These are phyloP conservation scores for Leptinotarsa peninsularis DNA, from an alignment of 2,888 invertebrate genomes.

Conservation along the genomic window DNA sequence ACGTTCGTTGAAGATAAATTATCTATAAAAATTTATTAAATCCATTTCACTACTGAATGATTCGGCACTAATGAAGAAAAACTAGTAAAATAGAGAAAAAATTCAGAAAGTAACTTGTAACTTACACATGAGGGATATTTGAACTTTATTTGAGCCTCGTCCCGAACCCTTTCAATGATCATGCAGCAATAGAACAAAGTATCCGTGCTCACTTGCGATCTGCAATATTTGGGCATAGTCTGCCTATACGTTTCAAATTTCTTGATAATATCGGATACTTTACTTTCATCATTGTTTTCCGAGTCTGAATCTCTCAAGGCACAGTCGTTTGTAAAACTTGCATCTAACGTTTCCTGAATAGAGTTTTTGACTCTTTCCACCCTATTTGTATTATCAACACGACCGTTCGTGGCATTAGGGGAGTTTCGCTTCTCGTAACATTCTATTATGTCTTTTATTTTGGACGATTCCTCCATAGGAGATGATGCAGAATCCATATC, in stretches of 20 bases:
- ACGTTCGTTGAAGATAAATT: no score
- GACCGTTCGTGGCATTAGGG: conserved; percentile 32
- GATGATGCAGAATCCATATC: conserved; percentile 66
- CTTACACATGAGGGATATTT: conserved; percentile 77
- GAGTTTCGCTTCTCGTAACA: conserved; percentile 54
- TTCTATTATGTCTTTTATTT: conserved; percentile 59
- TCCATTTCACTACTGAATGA: no score
- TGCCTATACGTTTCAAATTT: conserved; percentile 65
- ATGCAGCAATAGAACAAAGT: conserved; percentile 76
- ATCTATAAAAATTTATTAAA: no score
- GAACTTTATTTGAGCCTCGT: conserved; percentile 77
- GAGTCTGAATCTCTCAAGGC: conserved; percentile 46
- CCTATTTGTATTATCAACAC: conserved; percentile 41
- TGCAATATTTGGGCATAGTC: conserved; percentile 72
- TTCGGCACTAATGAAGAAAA: no score
- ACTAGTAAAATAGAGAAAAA: not conserved
- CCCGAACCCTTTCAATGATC: conserved; percentile 76
- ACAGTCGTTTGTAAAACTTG: conserved; percentile 49
- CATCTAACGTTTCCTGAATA: conserved; percentile 56
- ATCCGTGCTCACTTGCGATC: conserved; percentile 65
- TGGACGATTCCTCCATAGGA: conserved; percentile 59
- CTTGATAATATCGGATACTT: conserved; percentile 51
- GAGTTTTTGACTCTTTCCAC: conserved; percentile 56
- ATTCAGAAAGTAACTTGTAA: conserved; percentile 36
- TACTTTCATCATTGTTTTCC: conserved; percentile 45